Evolutionary conservation across 2,888 invertebrate genomes (phyloP).

Genomic region (Actias luna): DNA sequence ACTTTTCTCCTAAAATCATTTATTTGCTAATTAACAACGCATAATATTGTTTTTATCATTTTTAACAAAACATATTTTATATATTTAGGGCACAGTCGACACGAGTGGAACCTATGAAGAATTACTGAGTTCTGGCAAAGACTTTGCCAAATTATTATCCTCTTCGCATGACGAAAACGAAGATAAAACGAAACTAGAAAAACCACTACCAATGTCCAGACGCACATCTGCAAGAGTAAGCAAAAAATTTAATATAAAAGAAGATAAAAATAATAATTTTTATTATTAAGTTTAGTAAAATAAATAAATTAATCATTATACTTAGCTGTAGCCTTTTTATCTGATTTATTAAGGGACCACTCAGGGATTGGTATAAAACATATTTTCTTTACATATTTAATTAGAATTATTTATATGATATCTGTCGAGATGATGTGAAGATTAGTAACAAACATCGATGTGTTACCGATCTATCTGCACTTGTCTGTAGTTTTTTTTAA

Average conservation of each 20-base stretch:
- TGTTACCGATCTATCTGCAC: too few species aligned
- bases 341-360: too few species aligned
- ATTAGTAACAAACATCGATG: too few species aligned
- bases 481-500: too few species aligned
- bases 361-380: too few species aligned
- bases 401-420: background rate
- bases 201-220: slow-evolving; percentile 59
- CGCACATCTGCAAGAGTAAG: slow-evolving; percentile 70
- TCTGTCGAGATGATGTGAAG: too few species aligned
- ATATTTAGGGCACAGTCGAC: slow-evolving; percentile 76
- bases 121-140: slow-evolving; percentile 78
- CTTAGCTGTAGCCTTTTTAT: background rate
- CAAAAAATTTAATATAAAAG: slow-evolving; percentile 10
- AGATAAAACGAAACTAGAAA: slow-evolving; percentile 55
- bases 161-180: slow-evolving; percentile 72
- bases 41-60: background rate
- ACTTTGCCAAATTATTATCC: slow-evolving; percentile 82
- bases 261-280: background rate
- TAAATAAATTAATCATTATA: too few species aligned
- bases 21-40: background rate
- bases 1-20: background rate
- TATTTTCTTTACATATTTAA: background rate
- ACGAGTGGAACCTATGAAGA: slow-evolving; percentile 83
- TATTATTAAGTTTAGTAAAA: too few species aligned
- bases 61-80: slow-evolving; percentile 4